Base-by-base conservation (phyloP, 2,888 invertebrate genomes). In the Lithophane socia region DNA sequence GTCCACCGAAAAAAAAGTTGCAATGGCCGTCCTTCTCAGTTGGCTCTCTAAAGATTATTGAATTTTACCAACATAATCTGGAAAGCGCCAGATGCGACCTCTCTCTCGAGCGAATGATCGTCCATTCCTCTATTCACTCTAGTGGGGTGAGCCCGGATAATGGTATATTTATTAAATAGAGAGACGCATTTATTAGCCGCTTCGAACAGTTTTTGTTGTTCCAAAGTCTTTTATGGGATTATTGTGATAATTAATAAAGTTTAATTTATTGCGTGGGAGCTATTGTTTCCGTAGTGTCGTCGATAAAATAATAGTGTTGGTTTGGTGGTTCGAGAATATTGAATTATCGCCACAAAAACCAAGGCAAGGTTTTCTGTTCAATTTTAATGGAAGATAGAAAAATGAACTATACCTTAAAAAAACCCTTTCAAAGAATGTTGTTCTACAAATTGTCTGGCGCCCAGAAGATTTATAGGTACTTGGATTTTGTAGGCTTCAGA, bases 1-100 rank as follows among this genome's bases (percentile, higher is more conserved):
- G 84, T 84, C 81, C 83, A 87, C 86, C 90, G 87, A 83, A 81
- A 91, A 81, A 93, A 94, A 94, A 93, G 90, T 93, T 91, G 89
- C 91, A 89, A 92, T 90, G 88, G 85, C 90, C 88, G 90, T 88
- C 91, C 89, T 90, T 80, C 94, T 91, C 95, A 96, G 95, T 93
- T 95, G 95, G 92, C 90, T 87, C 90, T 91, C 90, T 88, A 90
- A 91, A 94, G 94, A 94, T 95, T 95, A 95, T 95, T 95, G 95
- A 95, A 95, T 95, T 95, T 93, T 91, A 93, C 92, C 92, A 92
- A 94, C 92, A 93, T 95, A 95, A 96, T 95, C 94, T 93, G 89
- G 90, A 92, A 88, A 92, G 88, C 91, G 92, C 94, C 96, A 95
- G 95, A 93, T 94, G 95, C 84, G 94, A 84, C 93, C 92, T 89